Evolutionary conservation across 2,888 invertebrate species (phyloP).

Genomic region (Scaptomyza cyrtandrae): DNA sequence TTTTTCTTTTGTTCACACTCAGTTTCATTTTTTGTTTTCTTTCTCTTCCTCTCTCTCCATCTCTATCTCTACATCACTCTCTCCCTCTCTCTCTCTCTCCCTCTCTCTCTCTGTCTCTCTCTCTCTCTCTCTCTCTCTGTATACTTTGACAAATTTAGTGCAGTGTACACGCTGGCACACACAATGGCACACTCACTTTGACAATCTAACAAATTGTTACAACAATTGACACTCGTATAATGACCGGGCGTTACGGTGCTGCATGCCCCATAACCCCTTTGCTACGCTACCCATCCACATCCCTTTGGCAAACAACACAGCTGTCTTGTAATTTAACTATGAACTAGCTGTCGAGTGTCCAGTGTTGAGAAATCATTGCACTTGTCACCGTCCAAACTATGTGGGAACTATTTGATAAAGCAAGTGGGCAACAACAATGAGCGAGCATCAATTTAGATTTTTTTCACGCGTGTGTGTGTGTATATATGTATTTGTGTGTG

Average conservation of each 20-base stretch:
- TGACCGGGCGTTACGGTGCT: slow-evolving; percentile 28
- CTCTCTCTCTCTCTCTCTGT: neutral
- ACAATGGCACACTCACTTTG: slow-evolving; percentile 36
- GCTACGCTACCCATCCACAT: neutral
- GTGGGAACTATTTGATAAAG: slow-evolving; percentile 43
- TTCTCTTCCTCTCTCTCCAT: neutral
- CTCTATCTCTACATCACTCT: too few relatives aligned
- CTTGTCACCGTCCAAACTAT: slow-evolving; percentile 51
- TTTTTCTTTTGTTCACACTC: neutral
- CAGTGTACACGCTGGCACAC: slow-evolving; percentile 7
- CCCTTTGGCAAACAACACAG: neutral
- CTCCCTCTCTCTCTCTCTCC: neutral
- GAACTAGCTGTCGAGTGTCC: slow-evolving; percentile 15
- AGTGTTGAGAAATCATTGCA: slow-evolving; percentile 70
- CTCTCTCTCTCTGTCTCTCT: neutral
- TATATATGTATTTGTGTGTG: too few relatives aligned
- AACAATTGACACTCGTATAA: slow-evolving; percentile 66
- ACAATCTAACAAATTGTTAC: slow-evolving; percentile 72
- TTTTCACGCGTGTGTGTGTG: slow-evolving; percentile 2
- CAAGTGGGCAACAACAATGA: slow-evolving; percentile 32
- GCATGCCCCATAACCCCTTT: neutral
- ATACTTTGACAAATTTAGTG: slow-evolving; percentile 50
- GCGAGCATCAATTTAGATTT: slow-evolving; percentile 55
- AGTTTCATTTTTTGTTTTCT: slow-evolving; percentile 8
- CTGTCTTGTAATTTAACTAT: slow-evolving; percentile 17